Percentiles rank a stretch among this genome's conserved stretches.
Evolutionary conservation across 2,888 invertebrate genomes (phyloP).

Genomic region (Malachius bipustulatus): DNA sequence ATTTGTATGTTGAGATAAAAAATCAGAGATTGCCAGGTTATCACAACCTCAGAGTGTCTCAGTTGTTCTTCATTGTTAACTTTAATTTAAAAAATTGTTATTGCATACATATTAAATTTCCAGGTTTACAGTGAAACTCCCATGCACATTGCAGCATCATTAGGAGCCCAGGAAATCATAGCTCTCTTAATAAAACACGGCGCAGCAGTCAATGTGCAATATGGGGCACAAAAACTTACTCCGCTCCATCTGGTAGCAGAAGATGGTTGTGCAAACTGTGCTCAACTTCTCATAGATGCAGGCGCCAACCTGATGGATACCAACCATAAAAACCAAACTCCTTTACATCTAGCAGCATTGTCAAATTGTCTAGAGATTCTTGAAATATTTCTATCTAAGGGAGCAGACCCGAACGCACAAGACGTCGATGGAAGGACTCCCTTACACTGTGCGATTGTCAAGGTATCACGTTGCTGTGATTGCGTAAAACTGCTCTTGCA

Average conservation of each 20-base stretch:
- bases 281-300: constrained; percentile 55
- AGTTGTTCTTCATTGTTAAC: too few relatives aligned
- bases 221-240: constrained; percentile 59
- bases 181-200: constrained; percentile 64
- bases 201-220: constrained; percentile 63
- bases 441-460: constrained; percentile 68
- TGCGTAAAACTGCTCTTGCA: constrained; percentile 53
- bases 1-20: too few relatives aligned
- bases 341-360: constrained; percentile 72
- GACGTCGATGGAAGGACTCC: constrained; percentile 69
- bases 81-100: too few relatives aligned
- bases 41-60: too few relatives aligned
- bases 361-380: constrained; percentile 70
- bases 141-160: constrained; percentile 65
- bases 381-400: constrained; percentile 53
- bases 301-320: constrained; percentile 65
- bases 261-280: constrained; percentile 72
- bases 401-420: constrained; percentile 38
- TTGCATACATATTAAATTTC: too few relatives aligned
- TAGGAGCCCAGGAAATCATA: constrained; percentile 58
- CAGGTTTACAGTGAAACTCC: constrained; percentile 77
- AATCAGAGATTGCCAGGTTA: too few relatives aligned
- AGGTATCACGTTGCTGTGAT: constrained; percentile 60
- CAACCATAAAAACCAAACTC: constrained; percentile 67
- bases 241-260: constrained; percentile 81